Percentiles rank a stretch among this genome's conserved stretches.
These are phyloP conservation scores for Lepidostoma basale DNA, from an alignment of 1,140 invertebrate species.

Conservation along the genomic window DNA sequence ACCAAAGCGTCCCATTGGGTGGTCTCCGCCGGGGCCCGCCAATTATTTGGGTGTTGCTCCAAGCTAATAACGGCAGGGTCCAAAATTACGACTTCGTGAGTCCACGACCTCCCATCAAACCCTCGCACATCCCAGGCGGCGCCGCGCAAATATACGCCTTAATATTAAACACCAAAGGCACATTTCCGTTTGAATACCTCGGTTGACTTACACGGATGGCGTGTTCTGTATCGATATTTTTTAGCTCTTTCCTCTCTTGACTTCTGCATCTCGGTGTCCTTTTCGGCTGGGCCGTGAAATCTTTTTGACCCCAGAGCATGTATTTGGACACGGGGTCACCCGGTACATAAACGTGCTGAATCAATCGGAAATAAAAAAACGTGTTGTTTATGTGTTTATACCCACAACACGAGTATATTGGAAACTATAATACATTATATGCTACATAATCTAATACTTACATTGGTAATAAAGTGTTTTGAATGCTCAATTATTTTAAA, in stretches of 20 bases:
- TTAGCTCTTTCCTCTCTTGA: conserved; percentile 9
- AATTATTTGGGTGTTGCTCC: conserved; percentile 43
- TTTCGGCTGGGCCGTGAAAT: conserved; percentile 9
- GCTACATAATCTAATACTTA: no score
- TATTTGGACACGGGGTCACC: conserved; percentile 13
- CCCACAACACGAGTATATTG: no score
- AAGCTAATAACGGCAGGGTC: conserved; percentile 34
- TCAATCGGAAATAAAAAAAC: conserved; percentile 13
- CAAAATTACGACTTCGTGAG: conserved; percentile 38
- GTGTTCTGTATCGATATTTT: background rate
- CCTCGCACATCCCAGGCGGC: background rate
- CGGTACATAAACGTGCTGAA: background rate
- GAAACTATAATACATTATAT: no score
- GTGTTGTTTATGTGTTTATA: no score
- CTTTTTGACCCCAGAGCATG: conserved; percentile 19
- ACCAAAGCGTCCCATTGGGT: conserved; percentile 26
- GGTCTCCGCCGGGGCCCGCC: conserved; percentile 31
- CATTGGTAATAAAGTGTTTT: no score
- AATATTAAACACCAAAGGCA: background rate
- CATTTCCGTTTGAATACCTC: background rate
- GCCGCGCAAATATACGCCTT: background rate
- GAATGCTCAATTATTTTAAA: no score
- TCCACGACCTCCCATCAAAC: background rate
- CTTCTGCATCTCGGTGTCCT: conserved; percentile 16
- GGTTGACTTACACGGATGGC: background rate